Evolutionary conservation across 2,888 invertebrate species (phyloP).

Genomic region (Aspidiotus destructor): DNA sequence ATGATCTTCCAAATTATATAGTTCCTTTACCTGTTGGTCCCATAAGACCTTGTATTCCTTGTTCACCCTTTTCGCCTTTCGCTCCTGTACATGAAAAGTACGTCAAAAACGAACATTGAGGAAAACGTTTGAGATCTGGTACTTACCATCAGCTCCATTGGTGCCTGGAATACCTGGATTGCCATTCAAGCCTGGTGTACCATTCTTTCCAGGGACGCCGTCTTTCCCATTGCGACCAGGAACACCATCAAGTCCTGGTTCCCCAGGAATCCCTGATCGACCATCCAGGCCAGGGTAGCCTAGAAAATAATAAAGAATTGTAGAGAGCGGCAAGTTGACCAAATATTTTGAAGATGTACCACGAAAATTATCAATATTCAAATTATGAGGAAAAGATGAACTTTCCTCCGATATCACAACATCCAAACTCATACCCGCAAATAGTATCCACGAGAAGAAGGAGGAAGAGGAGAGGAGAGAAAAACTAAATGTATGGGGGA

Average conservation of each 20-base stretch:
- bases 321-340: too few species aligned
- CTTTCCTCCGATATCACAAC: background rate
- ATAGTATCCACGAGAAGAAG: too few species aligned
- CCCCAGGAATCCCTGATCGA: conserved; percentile 79
- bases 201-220: conserved; percentile 59
- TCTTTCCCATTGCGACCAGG: conserved; percentile 77
- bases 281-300: conserved; percentile 71
- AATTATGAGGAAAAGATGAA: background rate
- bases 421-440: background rate
- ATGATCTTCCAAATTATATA: too few species aligned
- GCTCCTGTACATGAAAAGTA: conserved; percentile 48
- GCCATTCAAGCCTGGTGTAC: conserved; percentile 62
- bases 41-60: conserved; percentile 13
- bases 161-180: conserved; percentile 56
- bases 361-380: too few species aligned
- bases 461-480: too few species aligned
- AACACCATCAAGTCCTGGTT: conserved; percentile 78
- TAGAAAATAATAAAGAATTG: background rate
- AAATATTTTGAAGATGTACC: too few species aligned
- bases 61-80: conserved; percentile 44
- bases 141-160: conserved; percentile 28
- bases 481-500: too few species aligned
- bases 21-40: background rate
- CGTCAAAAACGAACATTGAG: background rate
- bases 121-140: background rate